A percentile compares a stretch with the other conserved stretches of the same genome.
Evolutionary conservation across 2,888 invertebrate genomes (phyloP).

Genomic region (Tenthredo notha): DNA sequence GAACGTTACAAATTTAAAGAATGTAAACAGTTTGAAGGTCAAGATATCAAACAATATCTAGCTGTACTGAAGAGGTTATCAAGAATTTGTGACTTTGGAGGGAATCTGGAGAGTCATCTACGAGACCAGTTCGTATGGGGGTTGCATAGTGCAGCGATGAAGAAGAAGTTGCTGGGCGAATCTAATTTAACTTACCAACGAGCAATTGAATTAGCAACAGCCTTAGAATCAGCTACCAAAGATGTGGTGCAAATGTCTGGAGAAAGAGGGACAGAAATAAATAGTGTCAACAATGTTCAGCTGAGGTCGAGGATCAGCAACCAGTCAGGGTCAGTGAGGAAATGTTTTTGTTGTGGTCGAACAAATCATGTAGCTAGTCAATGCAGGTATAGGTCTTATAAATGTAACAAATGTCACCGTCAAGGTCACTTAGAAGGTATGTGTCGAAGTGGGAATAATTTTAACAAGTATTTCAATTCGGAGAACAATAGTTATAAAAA

Average conservation of each 20-base stretch:
- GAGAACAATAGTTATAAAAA: background rate
- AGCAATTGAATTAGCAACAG: background rate
- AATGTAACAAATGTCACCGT: constrained; percentile 38
- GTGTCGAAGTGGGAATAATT: background rate
- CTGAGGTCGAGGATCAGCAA: too few species aligned
- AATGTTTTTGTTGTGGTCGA: constrained; percentile 46
- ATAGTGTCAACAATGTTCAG: background rate
- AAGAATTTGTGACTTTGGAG: too few species aligned
- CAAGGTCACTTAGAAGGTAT: constrained; percentile 35
- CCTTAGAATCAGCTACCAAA: background rate
- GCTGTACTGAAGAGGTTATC: too few species aligned
- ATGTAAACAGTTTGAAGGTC: too few species aligned
- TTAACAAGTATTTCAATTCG: background rate
- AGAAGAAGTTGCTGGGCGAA: background rate
- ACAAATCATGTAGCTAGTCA: constrained; percentile 31
- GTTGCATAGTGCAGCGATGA: constrained; percentile 2
- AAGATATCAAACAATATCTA: too few species aligned
- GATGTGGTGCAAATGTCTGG: background rate
- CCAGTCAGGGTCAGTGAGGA: background rate
- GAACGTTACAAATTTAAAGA: too few species aligned
- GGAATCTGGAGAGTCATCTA: too few species aligned
- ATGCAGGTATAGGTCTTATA: constrained; percentile 37
- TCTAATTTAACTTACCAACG: background rate
- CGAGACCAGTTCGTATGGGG: too few species aligned
- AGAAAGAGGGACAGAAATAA: background rate